These are phyloP conservation scores for Rhipidura dahli DNA, from an alignment of 2,113 vertebrate genomes.

Conservation along the genomic window DNA sequence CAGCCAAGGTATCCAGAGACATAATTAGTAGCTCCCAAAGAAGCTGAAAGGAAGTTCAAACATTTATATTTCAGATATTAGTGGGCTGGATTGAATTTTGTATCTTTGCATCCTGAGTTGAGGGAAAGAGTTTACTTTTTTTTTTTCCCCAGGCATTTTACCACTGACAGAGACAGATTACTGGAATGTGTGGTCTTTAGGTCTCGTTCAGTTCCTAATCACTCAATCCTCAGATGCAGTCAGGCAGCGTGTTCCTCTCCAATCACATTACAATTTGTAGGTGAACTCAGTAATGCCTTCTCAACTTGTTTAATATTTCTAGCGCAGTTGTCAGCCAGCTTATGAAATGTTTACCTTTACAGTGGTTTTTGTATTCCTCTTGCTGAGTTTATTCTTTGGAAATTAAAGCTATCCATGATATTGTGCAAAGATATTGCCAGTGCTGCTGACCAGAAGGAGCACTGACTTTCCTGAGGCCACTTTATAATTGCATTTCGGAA, in stretches of 20 bases:
- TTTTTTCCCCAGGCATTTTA: not conserved
- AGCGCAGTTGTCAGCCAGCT: not conserved
- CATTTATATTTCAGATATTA: not conserved
- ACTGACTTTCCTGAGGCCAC: not conserved
- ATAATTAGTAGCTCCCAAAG: not conserved
- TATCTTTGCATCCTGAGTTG: not conserved
- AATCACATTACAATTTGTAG: not conserved
- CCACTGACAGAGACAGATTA: not conserved
- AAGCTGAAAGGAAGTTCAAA: not conserved
- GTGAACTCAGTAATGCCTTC: not conserved
- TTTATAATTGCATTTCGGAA: slow-evolving; percentile 31
- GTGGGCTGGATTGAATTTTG: not conserved
- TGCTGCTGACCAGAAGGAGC: slow-evolving; percentile 12
- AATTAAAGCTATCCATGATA: slow-evolving; percentile 5
- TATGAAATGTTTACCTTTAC: slow-evolving; percentile 18
- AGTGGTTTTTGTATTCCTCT: not conserved
- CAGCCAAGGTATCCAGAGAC: not conserved
- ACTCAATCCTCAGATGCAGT: not conserved
- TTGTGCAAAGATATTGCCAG: not conserved
- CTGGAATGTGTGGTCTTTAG: not conserved
- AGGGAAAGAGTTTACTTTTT: not conserved
- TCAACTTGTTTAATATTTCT: slow-evolving; percentile 18
- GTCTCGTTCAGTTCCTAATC: slow-evolving; percentile 8
- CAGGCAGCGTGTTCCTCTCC: not conserved
- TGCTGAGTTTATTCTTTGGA: not conserved